Percentiles rank a stretch among this genome's conserved stretches.
phyloP scores from a whole-genome alignment of 2,113 vertebrate genomes.

The Mormoops blainvillei region DNA sequence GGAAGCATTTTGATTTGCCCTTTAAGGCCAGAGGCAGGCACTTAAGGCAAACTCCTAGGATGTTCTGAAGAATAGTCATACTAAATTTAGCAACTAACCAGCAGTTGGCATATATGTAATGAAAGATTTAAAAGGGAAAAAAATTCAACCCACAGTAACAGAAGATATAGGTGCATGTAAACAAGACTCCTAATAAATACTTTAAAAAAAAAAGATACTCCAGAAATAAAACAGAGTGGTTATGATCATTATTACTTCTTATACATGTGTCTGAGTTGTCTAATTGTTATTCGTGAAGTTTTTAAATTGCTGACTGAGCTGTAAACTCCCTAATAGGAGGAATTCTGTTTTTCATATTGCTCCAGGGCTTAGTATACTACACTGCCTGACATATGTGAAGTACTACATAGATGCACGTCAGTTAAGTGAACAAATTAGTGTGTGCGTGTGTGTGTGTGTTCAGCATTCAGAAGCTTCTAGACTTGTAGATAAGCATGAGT shows the following conservation, averaged over 20 bases:
- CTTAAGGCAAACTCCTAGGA: constrained; percentile 45
- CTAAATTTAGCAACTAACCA: constrained; percentile 57
- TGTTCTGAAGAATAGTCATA: constrained; percentile 13
- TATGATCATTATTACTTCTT: not conserved
- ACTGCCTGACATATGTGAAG: not conserved
- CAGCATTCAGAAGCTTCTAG: not conserved
- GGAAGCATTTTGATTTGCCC: constrained; percentile 60
- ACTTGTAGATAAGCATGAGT: not conserved
- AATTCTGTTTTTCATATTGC: not conserved
- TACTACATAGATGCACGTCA: not conserved
- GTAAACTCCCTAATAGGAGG: not conserved
- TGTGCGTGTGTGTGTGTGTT: not conserved
- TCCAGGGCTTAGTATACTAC: not conserved
- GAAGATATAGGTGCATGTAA: not conserved
- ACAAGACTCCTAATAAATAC: not conserved
- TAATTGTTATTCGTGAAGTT: not conserved
- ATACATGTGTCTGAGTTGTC: not conserved
- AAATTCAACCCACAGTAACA: not conserved
- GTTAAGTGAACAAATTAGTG: not conserved
- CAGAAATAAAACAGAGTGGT: not conserved
- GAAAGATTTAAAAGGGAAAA: constrained; percentile 54
- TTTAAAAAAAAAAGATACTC: not conserved
- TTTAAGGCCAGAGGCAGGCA: constrained; percentile 58
- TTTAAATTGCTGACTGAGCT: not conserved
- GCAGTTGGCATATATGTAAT: constrained; percentile 29